Percentiles rank a stretch among this genome's conserved stretches.
Conservation (phyloP, 2,888 invertebrate species). For the Xestia rhomboidea region DNA sequence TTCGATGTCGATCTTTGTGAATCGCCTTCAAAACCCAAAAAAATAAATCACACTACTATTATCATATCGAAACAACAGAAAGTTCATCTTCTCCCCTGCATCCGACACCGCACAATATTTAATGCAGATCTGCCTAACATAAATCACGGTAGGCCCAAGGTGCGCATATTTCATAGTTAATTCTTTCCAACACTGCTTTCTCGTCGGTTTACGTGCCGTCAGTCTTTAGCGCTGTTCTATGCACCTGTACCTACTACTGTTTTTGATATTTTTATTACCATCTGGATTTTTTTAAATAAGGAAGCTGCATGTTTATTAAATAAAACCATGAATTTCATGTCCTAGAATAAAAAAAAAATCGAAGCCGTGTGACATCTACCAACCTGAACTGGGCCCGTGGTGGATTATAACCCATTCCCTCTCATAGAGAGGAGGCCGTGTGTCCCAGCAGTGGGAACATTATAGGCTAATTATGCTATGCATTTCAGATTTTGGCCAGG, state of each 20-base stretch:
- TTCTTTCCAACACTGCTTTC: constrained; percentile 84
- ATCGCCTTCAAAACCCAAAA: neutral
- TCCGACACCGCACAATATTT: constrained; percentile 75
- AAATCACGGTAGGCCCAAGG: constrained; percentile 87
- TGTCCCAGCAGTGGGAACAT: too few species aligned
- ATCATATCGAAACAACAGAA: constrained; percentile 40
- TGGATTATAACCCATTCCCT: too few species aligned
- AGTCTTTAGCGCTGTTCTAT: constrained; percentile 77
- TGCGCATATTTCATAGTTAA: constrained; percentile 90
- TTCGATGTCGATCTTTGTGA: neutral
- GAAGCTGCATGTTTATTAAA: neutral
- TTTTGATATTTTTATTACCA: too few species aligned
- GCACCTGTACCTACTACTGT: constrained; percentile 73
- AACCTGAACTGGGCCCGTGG: too few species aligned
- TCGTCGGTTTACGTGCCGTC: constrained; percentile 83
- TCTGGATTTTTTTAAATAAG: neutral
- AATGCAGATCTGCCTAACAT: constrained; percentile 83
- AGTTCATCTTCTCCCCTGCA: constrained; percentile 63
- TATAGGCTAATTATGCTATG: too few species aligned
- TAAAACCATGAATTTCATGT: neutral
- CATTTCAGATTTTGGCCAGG: too few species aligned
- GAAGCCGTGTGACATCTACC: too few species aligned
- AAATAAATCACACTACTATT: constrained; percentile 7
- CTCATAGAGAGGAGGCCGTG: too few species aligned
- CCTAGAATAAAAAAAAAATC: too few species aligned